Conservation (phyloP, 1,140 invertebrate species). For the Drosophila lacertosa region DNA sequence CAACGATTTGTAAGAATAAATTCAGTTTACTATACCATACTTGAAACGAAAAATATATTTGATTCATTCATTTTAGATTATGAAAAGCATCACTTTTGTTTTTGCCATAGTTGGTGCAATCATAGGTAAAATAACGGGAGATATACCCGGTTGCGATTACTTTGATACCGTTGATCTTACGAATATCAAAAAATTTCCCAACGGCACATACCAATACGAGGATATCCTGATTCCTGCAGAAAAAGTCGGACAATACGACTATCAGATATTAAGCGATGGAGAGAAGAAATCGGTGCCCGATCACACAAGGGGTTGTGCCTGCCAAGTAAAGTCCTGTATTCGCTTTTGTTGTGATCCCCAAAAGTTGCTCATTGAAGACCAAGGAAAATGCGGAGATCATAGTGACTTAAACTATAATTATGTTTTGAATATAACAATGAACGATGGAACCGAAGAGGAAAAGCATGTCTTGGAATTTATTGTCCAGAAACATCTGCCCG, state of each 20-base stretch:
- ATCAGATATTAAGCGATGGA: conserved; percentile 16
- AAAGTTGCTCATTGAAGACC: not conserved
- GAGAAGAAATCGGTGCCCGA: conserved; percentile 17
- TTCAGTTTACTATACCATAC: too few relatives aligned
- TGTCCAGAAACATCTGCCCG: conserved; percentile 40
- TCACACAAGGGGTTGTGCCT: conserved; percentile 60
- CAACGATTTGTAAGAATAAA: too few relatives aligned
- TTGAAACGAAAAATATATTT: conserved; percentile 27
- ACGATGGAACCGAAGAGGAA: conserved; percentile 16
- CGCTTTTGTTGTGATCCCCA: conserved; percentile 56
- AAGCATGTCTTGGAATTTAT: conserved; percentile 34
- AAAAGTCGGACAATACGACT: conserved; percentile 39
- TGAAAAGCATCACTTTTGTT: not conserved
- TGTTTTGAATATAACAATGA: conserved; percentile 34
- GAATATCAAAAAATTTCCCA: conserved; percentile 7
- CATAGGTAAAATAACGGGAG: not conserved
- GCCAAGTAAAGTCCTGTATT: conserved; percentile 46
- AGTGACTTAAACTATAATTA: conserved; percentile 11
- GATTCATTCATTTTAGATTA: not conserved
- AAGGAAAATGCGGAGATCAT: conserved; percentile 4
- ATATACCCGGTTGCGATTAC: conserved; percentile 50
- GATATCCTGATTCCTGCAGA: conserved; percentile 44
- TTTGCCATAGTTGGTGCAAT: not conserved
- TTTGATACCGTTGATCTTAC: conserved; percentile 62
- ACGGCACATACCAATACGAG: conserved; percentile 59